These are phyloP conservation scores for Vidua macroura DNA, from an alignment of 2,113 vertebrate genomes.

Conservation along the genomic window DNA sequence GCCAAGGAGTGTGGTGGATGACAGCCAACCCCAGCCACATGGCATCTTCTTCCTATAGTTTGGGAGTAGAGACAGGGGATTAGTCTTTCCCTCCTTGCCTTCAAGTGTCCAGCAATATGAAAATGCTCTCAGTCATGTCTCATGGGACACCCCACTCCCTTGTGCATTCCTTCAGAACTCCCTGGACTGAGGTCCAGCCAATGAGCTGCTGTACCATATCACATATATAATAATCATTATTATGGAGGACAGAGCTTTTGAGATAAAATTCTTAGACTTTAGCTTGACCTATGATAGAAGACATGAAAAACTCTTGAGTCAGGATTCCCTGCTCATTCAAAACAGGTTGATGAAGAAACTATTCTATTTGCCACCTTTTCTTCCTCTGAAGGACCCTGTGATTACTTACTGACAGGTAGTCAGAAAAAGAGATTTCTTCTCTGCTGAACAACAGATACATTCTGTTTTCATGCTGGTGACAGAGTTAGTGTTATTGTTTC, in stretches of 20 bases:
- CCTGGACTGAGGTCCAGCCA: neutral
- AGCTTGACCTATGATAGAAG: neutral
- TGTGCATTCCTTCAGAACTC: neutral
- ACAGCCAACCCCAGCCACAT: neutral
- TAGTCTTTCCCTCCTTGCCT: neutral
- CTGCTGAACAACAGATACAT: neutral
- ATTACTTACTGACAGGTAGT: neutral
- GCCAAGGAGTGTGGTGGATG: neutral
- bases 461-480: neutral
- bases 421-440: neutral
- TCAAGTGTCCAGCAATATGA: neutral
- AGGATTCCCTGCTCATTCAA: neutral
- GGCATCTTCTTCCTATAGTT: neutral
- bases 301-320: neutral
- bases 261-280: neutral
- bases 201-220: fast-evolving
- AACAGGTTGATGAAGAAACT: neutral
- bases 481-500: neutral
- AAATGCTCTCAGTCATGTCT: neutral
- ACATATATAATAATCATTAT: neutral
- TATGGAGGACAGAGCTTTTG: neutral
- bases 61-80: neutral
- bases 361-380: neutral
- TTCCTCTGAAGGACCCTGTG: neutral
- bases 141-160: neutral